Evolutionary conservation across 2,113 vertebrate genomes (phyloP), one percentile per base, ranked within the genome.

Genomic region (Pseudopipra pipra): DNA sequence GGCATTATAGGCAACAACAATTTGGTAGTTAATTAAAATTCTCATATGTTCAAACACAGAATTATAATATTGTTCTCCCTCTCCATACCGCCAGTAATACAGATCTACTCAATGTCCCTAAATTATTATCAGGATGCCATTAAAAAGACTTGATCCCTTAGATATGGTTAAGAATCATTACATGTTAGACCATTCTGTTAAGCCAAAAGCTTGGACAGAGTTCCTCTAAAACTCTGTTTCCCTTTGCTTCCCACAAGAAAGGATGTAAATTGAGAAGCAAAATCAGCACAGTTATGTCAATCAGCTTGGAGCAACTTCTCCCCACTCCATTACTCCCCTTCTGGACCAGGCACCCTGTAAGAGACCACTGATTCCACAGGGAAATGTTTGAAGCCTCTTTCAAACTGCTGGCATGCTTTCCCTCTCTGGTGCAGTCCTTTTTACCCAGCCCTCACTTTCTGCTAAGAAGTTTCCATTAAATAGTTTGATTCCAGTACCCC

Each of bases 341-440:
- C 41, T 39, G 37, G 23, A 33, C 22, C 33, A 52, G 51, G 27
- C 33, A 55, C 3, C 30, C 13, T 11, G 2, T 3, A 51, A 37
- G 39, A 61, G 44, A 77, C 5, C 30, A 47, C 5, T 27, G 23
- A 19, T 30, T 80, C 44, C 59, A 33, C 49, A 73, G 4, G 19
- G 14, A 2, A 5, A 19, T 4, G 11, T 39, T 18, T 52, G 49
- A 73, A 55, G 12, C 1, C 0, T 14, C 51, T 55, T 76, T 55
- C 35, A 54, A 33, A 37, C 0, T 71, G 35, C 52, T 1, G 5
- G 35, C 33, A n/a, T 11, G 2, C 16, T 4, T 54, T 33, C 20
- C 25, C 31, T 65, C 28, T 28, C 18, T 10, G 5, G 46, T 27
- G 12, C 44, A 23, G 46, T 70, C 27, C 41, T 56, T 54, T 78